A percentile compares a stretch with the other conserved stretches of the same genome.
These are phyloP conservation scores for Spheniscus mendiculus DNA, from an alignment of 2,113 vertebrate genomes.

Conservation along the genomic window DNA sequence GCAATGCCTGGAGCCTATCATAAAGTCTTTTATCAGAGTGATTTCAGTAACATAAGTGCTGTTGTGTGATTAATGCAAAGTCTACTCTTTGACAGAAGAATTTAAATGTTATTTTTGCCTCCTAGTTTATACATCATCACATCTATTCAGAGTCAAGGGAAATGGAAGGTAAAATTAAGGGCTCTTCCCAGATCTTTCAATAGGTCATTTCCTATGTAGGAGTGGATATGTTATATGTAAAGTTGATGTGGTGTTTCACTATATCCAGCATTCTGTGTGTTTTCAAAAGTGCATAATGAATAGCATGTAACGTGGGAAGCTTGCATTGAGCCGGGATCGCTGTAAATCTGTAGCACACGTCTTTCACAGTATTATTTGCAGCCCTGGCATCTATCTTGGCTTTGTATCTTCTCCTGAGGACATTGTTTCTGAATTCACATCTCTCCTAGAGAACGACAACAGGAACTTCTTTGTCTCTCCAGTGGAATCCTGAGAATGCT, in stretches of 20 bases:
- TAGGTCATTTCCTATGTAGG: background rate
- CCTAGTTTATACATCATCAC: background rate
- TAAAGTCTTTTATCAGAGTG: background rate
- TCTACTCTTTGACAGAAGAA: background rate
- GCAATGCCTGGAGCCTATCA: background rate
- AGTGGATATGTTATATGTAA: background rate
- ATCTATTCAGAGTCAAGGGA: background rate
- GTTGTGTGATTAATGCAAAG: background rate
- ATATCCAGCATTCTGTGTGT: background rate
- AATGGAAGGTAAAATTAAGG: background rate
- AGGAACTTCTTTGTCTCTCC: background rate
- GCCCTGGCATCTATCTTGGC: background rate
- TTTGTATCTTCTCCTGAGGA: constrained; percentile 1
- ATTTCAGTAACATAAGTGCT: background rate
- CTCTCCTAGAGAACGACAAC: no score
- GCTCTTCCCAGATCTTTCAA: background rate
- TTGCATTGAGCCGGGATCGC: background rate
- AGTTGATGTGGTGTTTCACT: background rate
- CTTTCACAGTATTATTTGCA: background rate
- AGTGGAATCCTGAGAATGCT: constrained; percentile 11
- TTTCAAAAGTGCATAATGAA: background rate
- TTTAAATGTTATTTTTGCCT: background rate
- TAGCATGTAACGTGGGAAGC: background rate
- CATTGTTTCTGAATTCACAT: background rate
- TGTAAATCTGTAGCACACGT: background rate